phyloP scores from a whole-genome alignment of 2,113 vertebrate genomes.

The Erythrolamprus reginae region DNA sequence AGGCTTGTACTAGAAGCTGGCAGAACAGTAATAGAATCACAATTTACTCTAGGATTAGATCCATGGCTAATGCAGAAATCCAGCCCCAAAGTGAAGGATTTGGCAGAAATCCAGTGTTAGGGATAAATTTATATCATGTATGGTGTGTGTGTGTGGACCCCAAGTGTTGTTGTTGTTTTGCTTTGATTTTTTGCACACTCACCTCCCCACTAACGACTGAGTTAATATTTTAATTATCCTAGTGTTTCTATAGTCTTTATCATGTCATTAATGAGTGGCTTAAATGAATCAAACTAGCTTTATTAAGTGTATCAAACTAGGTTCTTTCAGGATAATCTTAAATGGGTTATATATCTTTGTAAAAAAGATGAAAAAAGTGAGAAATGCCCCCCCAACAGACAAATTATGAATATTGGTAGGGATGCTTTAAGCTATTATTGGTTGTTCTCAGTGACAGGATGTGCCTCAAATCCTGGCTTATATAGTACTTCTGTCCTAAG shows the following conservation, averaged over 20 bases:
- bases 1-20: too few species aligned
- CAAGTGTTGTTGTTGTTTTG: too few species aligned
- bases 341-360: background rate
- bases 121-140: too few species aligned
- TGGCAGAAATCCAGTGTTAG: too few species aligned
- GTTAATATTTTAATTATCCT: background rate
- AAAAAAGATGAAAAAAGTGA: background rate
- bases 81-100: too few species aligned
- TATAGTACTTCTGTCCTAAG: background rate
- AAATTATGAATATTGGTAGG: background rate
- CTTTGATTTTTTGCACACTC: too few species aligned
- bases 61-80: too few species aligned
- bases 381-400: background rate
- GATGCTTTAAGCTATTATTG: background rate
- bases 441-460: background rate
- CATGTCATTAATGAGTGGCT: background rate
- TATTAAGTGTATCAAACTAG: background rate
- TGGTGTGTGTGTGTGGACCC: too few species aligned
- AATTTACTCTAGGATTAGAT: too few species aligned
- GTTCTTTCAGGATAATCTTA: background rate
- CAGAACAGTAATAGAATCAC: too few species aligned
- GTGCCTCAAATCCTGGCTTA: background rate
- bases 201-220: background rate
- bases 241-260: background rate
- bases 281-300: background rate